Evolutionary conservation across 2,888 invertebrate genomes (phyloP).

Genomic region (Sipha maydis): DNA sequence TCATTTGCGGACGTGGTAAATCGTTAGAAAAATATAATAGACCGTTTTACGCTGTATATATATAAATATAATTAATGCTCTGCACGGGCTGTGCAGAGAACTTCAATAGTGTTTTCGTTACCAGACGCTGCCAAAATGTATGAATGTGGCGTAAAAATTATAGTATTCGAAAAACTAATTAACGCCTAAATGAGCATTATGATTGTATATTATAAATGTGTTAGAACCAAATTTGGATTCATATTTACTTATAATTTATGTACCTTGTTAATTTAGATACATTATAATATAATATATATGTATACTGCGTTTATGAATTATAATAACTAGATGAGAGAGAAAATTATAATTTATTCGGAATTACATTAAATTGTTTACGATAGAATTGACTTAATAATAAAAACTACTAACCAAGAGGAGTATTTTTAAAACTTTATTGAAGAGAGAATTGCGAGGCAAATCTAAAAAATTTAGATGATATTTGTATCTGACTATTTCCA

Average conservation of each 20-base stretch:
- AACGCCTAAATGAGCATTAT: background rate
- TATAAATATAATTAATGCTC: too few relatives aligned
- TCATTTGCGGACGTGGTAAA: constrained; percentile 19
- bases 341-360: too few relatives aligned
- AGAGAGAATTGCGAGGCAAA: too few relatives aligned
- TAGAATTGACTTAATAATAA: too few relatives aligned
- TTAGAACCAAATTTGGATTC: background rate
- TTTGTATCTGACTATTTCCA: too few relatives aligned
- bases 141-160: background rate
- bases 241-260: background rate
- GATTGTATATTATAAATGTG: background rate
- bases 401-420: too few relatives aligned
- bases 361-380: too few relatives aligned
- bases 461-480: too few relatives aligned
- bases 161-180: background rate
- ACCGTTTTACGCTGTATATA: background rate
- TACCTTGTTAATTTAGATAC: background rate
- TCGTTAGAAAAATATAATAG: background rate
- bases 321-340: too few relatives aligned
- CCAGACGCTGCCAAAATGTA: background rate
- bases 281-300: background rate
- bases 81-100: too few relatives aligned
- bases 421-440: too few relatives aligned
- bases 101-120: background rate
- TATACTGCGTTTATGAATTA: background rate